These are phyloP conservation scores for Herpetotheres cachinnans DNA, from an alignment of 2,113 vertebrate genomes.

Conservation along the genomic window DNA sequence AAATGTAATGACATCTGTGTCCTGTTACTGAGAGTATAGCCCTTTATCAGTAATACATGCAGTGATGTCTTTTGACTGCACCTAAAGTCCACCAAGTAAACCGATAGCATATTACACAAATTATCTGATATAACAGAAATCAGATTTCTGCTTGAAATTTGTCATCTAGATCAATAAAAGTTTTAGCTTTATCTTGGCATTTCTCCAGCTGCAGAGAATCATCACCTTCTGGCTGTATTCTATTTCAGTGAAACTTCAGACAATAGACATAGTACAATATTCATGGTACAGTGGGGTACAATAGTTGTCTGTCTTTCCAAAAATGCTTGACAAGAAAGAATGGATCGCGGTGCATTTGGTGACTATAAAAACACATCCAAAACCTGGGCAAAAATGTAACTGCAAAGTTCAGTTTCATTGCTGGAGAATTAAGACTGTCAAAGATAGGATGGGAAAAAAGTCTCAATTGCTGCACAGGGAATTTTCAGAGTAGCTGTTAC, in stretches of 20 bases:
- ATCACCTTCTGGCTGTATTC: background rate
- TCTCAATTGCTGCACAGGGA: background rate
- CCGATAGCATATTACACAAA: background rate
- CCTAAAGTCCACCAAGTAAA: background rate
- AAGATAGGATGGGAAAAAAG: background rate
- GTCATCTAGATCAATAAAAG: background rate
- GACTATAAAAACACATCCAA: background rate
- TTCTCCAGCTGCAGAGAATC: slow-evolving; percentile 14
- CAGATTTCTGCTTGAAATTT: background rate
- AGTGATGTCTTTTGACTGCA: background rate
- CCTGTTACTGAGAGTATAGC: background rate
- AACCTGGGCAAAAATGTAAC: background rate
- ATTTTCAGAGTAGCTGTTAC: background rate
- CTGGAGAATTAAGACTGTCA: background rate
- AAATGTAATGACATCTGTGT: background rate
- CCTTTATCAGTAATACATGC: background rate
- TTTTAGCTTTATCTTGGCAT: background rate
- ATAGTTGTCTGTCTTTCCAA: background rate
- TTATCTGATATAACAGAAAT: background rate
- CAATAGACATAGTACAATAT: background rate
- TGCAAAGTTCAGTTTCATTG: background rate
- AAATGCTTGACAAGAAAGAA: background rate
- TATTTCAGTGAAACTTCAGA: background rate
- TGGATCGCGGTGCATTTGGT: background rate
- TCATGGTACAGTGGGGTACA: background rate